Evolutionary conservation across 2,113 vertebrate species (phyloP).

Genomic region (Epinephelus moara): DNA sequence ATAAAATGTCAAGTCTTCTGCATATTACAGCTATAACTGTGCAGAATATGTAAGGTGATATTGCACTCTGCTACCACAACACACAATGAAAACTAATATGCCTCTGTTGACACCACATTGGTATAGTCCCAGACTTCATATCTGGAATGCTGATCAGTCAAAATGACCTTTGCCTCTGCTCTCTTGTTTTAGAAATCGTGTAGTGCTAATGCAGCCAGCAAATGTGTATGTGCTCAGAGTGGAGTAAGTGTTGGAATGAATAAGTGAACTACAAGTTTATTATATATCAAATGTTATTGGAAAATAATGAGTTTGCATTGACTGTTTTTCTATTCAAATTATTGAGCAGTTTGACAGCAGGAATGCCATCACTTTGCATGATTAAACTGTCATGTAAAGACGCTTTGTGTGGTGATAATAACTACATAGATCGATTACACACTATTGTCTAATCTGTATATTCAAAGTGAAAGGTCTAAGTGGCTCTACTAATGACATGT

Average conservation of each 20-base stretch:
- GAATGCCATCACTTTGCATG: not conserved
- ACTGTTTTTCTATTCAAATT: not conserved
- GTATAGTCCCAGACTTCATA: conserved; percentile 55
- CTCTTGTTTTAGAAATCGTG: conserved; percentile 49
- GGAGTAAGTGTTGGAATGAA: conserved; percentile 8
- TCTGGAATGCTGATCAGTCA: conserved; percentile 63
- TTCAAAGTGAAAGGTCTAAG: not conserved
- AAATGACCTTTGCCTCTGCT: conserved; percentile 68
- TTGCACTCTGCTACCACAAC: conserved; percentile 31
- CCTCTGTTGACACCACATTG: conserved; percentile 64
- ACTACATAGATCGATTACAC: not conserved
- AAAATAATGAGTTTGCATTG: conserved; percentile 8
- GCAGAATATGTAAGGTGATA: conserved; percentile 60
- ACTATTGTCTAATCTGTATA: not conserved
- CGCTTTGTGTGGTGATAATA: not conserved
- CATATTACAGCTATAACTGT: conserved; percentile 12
- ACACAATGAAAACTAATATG: conserved; percentile 67
- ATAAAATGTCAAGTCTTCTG: conserved; percentile 45
- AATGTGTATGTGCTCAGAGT: conserved; percentile 9
- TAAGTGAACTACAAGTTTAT: not conserved
- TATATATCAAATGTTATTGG: conserved; percentile 15
- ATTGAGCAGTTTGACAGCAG: not conserved
- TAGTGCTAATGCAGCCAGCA: conserved; percentile 38
- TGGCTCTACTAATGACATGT: not conserved
- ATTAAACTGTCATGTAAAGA: conserved; percentile 19